Conservation (phyloP, 2,113 vertebrate genomes). For the Melanerpes aurifrons region DNA sequence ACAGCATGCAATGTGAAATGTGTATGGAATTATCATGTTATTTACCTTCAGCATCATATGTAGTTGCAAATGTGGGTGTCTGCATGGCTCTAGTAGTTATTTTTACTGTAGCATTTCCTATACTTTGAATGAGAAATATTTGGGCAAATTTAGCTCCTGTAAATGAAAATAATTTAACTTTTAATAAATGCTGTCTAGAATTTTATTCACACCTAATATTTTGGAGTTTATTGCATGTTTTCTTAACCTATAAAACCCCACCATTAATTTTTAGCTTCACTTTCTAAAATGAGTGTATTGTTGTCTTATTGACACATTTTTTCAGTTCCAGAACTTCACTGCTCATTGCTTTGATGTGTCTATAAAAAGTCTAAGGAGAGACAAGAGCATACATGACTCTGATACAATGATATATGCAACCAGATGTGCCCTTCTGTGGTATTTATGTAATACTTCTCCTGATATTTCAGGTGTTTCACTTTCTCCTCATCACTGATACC, state of each 20-base stretch:
- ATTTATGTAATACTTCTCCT: background rate
- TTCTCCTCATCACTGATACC: conserved; percentile 22
- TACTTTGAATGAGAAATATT: background rate
- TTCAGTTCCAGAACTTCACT: background rate
- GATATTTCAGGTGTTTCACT: conserved; percentile 43
- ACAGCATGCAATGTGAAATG: background rate
- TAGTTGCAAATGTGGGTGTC: background rate
- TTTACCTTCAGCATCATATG: background rate
- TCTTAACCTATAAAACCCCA: background rate
- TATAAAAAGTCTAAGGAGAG: background rate
- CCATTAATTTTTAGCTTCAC: background rate
- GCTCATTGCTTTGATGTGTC: background rate
- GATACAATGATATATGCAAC: background rate
- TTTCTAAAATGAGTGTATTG: background rate
- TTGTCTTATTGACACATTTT: background rate
- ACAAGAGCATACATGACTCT: conserved; percentile 6
- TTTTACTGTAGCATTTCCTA: background rate
- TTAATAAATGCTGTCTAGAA: background rate
- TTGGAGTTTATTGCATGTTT: background rate
- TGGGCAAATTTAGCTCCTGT: background rate
- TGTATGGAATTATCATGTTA: background rate
- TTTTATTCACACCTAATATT: background rate
- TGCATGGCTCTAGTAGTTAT: background rate
- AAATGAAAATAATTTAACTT: background rate
- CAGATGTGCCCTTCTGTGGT: background rate